phyloP scores from a whole-genome alignment of 2,888 invertebrate genomes.

The Lycia hirtaria region DNA sequence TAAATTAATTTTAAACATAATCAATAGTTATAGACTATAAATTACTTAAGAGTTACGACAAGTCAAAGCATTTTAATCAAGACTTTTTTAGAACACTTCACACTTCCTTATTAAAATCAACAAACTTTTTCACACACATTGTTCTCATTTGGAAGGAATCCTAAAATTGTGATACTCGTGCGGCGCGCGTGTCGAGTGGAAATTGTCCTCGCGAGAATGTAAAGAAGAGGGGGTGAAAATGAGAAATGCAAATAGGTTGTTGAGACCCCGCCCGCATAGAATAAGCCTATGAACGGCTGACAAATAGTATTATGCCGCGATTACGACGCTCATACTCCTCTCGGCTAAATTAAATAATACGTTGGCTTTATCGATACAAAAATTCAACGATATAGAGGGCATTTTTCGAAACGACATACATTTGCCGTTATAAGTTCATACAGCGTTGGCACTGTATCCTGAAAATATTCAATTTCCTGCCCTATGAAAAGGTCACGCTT shows the following conservation, averaged over 20 bases:
- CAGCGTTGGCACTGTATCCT: constrained; percentile 53
- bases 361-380: constrained; percentile 43
- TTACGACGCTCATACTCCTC: constrained; percentile 50
- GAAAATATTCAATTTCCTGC: constrained; percentile 71
- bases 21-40: too few relatives aligned
- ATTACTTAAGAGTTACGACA: too few relatives aligned
- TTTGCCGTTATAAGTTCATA: constrained; percentile 49
- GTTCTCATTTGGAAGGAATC: constrained; percentile 46
- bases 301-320: constrained; percentile 72
- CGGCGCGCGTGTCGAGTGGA: constrained; percentile 57
- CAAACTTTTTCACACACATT: constrained; percentile 12
- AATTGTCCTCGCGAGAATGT: constrained; percentile 70
- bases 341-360: constrained; percentile 52
- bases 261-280: constrained; percentile 65
- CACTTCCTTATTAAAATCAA: constrained; percentile 8
- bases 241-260: constrained; percentile 81
- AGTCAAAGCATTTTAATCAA: neutral
- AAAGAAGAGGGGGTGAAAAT: constrained; percentile 75
- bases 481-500: constrained; percentile 60
- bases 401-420: constrained; percentile 50
- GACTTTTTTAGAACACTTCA: neutral
- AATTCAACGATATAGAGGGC: constrained; percentile 12
- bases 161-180: constrained; percentile 54
- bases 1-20: too few relatives aligned
- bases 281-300: constrained; percentile 74